Evolutionary conservation across 2,888 invertebrate genomes (phyloP), one percentile per base, ranked within the genome.

Genomic region (Ephialtes manifestator): DNA sequence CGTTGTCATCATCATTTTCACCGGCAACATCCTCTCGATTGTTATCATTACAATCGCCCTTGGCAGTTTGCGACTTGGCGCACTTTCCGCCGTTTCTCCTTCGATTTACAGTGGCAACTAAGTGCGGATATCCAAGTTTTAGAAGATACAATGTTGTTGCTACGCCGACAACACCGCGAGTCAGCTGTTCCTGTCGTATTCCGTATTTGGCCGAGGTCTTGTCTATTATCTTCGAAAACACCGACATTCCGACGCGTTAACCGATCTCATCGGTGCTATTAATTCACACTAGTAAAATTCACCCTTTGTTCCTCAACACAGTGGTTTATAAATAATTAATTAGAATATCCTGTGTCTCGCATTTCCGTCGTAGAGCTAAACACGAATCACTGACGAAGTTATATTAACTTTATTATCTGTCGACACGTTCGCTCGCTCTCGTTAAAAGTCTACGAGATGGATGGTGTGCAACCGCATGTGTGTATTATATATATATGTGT

Each of bases 221-320:
- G 90, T 96, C 95, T 83, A 96, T 92, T 88, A 96, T 95, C 93
- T 97, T 97, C 2, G 97, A 97, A 88, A 97, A 94, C 88, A 96
- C 95, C 81, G 95, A 94, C 81, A 96, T 85, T 4, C 65, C 80
- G 82, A 53, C 5, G 80, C 71, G 28, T 68, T 46, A 5, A 68
- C 68, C 83, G 83, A 82, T 85, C 63, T 70, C 86, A 86, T 86
- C 81, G 84, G 72, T 81, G 18, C 55, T 20, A 18, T 18, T 15
- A 24, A 48, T 46, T 20, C 20, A 46, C 28, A n/a, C 15, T 28
- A 24, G 2, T 39, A 15, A 15, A 65, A 13, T 11, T 43, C 11
- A 4, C 2, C 48, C 63, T 53, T 63, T 4, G 4, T 24, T 58
- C n/a, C 7, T 71, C 13, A 13, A 13, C 7, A 10, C 46, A 13